Base-by-base conservation (phyloP, 2,888 invertebrate species). In the Tetramorium bicarinatum region DNA sequence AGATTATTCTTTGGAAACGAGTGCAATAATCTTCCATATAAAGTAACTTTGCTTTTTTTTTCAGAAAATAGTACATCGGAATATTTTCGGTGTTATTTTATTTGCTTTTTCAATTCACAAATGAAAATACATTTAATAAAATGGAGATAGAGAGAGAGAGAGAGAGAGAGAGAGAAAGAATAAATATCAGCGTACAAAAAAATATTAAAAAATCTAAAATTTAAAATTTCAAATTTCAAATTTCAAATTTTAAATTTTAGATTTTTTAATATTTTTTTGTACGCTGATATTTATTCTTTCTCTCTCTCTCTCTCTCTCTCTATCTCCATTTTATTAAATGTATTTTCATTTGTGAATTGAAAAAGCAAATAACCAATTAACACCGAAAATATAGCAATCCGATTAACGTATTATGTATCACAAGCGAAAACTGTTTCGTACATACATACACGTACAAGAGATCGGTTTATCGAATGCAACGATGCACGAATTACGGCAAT, bases 381-480 rank as follows among this genome's bases (percentile, higher is more conserved):
- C 15, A 15, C 49, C 6, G 3, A 18, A 38, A 9, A 62, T 15
- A 44, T 29, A n/a, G 15, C 15, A 15, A 34, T 34, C n/a, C 25
- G 41, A 64, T 77, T 56, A 77, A 56, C 29, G 54, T 67, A 67
- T 44, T 64, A 44, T 29, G 54, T 11, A 29, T n/a, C 67, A 44
- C 41, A 34, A 21, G 62, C 47, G n/a, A 21, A 29, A 76, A 47
- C 18, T 49, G 34, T 21, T 76, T 62, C 21, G 62, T 62, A 64
- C 38, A 54, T 62, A 64, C 38, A 54, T 62, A 64, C 49, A 54
- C 25, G 15, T 38, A 29, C 25, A 13, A 15, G 54, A 56, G 67
- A 77, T 77, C 13, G 25, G 67, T 62, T 77, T 67, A 77, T 66
- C 29, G 77, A 41, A 41, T 54, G 67, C 47, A 67, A 54, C 77